A percentile compares a stretch with the other conserved stretches of the same genome.
phyloP scores from a whole-genome alignment of 53 echinoderm and acorn worm species.

The Crossaster papposus region DNA sequence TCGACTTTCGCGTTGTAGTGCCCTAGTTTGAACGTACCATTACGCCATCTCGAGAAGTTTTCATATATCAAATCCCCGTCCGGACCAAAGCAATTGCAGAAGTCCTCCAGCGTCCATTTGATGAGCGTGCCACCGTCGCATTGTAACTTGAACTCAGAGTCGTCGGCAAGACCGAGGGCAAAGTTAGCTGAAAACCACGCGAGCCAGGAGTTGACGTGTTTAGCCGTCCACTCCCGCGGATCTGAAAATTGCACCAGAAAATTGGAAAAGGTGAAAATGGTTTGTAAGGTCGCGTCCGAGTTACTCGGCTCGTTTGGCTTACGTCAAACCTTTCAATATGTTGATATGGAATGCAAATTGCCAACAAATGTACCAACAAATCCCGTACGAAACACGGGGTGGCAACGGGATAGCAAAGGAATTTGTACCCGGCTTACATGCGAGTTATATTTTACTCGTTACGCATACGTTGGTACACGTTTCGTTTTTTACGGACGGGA shows the following conservation, averaged over 20 bases:
- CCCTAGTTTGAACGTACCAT: not conserved
- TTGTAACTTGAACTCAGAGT: not conserved
- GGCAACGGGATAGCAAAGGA: no score
- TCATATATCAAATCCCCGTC: constrained; percentile 46
- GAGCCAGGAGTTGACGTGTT: constrained; percentile 63
- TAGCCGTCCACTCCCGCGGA: constrained; percentile 64
- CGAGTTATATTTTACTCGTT: no score
- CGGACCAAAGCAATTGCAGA: constrained; percentile 20
- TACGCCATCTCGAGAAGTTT: constrained; percentile 44
- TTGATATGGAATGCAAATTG: no score
- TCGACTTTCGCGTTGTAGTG: no score
- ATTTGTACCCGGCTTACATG: no score
- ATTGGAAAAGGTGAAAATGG: not conserved
- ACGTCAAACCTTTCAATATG: no score
- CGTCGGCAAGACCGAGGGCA: constrained; percentile 6
- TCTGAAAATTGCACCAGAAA: constrained; percentile 32
- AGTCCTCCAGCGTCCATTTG: constrained; percentile 23
- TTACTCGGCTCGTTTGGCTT: no score
- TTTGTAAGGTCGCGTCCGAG: no score
- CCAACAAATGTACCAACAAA: no score
- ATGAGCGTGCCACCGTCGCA: constrained; percentile 29
- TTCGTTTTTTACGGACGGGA: no score
- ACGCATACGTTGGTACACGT: no score
- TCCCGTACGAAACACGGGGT: no score
- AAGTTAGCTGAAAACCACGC: constrained; percentile 38